Evolutionary conservation across 2,113 vertebrate species (phyloP), one percentile per base, ranked within the genome.

Genomic region (Embiotoca jacksoni): DNA sequence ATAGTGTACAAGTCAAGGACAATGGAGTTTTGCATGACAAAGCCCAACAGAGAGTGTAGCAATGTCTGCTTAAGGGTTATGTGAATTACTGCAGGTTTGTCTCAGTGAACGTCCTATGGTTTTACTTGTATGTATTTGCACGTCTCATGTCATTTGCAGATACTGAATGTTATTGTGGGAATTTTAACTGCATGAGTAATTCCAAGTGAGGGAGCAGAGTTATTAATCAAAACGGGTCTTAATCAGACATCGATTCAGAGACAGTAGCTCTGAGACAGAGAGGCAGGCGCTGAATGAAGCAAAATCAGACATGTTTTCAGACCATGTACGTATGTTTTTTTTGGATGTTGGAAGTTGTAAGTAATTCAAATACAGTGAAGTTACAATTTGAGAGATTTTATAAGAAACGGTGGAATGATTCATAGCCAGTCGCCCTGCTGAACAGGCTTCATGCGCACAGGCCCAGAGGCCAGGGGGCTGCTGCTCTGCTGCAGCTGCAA

Each of bases 201-300:
- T 58, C 64, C 14, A 23, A 58, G 11, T 68, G 46, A 75, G 52
- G 7, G 44, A 70, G 54, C 70, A 15, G 7, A 39, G 55, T n/a
- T 79, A 70, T 58, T 64, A 75, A 72, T 87, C 62, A 81, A 75
- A 75, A 65, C 65, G 16, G 7, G 30, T 54, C 41, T 35, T 81
- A 72, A 84, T 72, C 66, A 72, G 60, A 68, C 53, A 36, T 69
- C 47, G 37, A 60, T 63, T 68, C 52, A 81, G 58, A 70, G 39
- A 41, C 30, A 5, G 50, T 11, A 23, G 44, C 41, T 52, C n/a
- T 16, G 15, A 59, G 30, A 30, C 66, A 35, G 10, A 16, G 16
- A 55, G 44, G 36, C 53, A 59, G 47, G 44, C 10, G 10, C 10
- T 44, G 49, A n/a, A 1, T 1, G 6, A 49, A 30, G 2, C 15